phyloP scores from a whole-genome alignment of 1,140 invertebrate genomes.

The Drepana arcuata region DNA sequence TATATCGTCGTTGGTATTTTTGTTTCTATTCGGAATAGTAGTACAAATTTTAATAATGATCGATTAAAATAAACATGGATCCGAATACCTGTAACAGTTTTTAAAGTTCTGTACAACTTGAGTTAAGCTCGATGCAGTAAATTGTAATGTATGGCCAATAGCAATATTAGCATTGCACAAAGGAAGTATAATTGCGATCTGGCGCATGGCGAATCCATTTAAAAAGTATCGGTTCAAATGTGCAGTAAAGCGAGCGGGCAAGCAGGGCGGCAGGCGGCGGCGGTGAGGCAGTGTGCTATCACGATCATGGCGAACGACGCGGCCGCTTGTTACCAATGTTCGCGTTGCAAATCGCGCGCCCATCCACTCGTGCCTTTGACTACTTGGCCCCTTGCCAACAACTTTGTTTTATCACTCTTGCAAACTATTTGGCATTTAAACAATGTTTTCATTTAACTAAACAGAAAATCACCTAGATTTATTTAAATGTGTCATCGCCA shows the following conservation, averaged over 20 bases:
- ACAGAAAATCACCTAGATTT: conserved; percentile 42
- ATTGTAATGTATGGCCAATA: no score
- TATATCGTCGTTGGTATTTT: no score
- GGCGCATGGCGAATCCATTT: conserved; percentile 59
- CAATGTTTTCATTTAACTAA: conserved; percentile 63
- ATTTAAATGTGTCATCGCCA: conserved; percentile 41
- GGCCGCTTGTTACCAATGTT: conserved; percentile 27
- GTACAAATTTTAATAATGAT: no score
- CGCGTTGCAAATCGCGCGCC: conserved; percentile 45
- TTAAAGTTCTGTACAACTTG: no score
- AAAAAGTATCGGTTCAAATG: conserved; percentile 65
- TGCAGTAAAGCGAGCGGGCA: conserved; percentile 31
- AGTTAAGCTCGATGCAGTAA: no score
- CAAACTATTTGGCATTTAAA: conserved; percentile 62
- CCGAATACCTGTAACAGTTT: no score
- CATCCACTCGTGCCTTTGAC: conserved; percentile 52
- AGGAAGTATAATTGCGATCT: conserved; percentile 64
- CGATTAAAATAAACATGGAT: no score
- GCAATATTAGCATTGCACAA: no score
- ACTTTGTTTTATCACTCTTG: conserved; percentile 60
- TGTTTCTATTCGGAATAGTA: no score
- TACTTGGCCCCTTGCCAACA: conserved; percentile 61
- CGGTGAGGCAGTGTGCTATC: conserved; percentile 13
- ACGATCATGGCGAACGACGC: conserved; percentile 10
- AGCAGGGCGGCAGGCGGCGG: conserved; percentile 8